Evolutionary conservation across 2,888 invertebrate genomes (phyloP), one percentile per base, ranked within the genome.

Genomic region (Hesperia comma): DNA sequence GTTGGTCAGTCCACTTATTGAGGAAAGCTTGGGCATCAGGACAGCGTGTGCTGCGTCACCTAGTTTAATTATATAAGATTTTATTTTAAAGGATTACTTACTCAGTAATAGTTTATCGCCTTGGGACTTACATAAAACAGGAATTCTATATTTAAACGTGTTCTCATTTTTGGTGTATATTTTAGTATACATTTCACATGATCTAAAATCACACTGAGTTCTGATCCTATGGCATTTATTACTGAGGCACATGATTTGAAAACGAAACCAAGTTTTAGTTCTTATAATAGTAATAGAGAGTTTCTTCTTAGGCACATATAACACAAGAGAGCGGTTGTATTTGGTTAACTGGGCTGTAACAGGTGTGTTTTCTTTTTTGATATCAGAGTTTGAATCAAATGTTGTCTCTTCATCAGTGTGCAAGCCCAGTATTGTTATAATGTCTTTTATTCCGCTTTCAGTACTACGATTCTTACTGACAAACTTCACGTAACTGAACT

Each of bases 401-500:
- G 79, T 71, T n/a, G 80, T 72, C 61, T 78, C 77, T 71, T 86
- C 82, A 67, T 88, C 86, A 14, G 80, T 82, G 71, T 92, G 90
- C 54, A 92, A 75, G 17, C 90, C 90, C 46, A 92, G 74, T 69
- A 91, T 79, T 14, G 84, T 86, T 19, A 89, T 86, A 60, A 92
- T 87, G 68, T 90, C 87, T 71, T 86, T 83, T n/a, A 88, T 80
- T 32, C 86, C 83, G 71, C 82, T 86, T 64, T 79, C 81, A 1
- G 83, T 78, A 1, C 85, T 81, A 40, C 86, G 81, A 70, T 83
- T 80, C 69, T 87, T 87, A 70, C 86, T 85, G 40, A 92, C 73
- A 68, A 91, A 86, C 68, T 88, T 85, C 7, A 88, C 85, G 72
- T 92, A 92, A 74, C 88, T 92, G 67, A 86, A 88, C 68, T 92